These are phyloP conservation scores for Armadillidium nasatum DNA, from an alignment of 1,140 invertebrate species.

Conservation along the genomic window DNA sequence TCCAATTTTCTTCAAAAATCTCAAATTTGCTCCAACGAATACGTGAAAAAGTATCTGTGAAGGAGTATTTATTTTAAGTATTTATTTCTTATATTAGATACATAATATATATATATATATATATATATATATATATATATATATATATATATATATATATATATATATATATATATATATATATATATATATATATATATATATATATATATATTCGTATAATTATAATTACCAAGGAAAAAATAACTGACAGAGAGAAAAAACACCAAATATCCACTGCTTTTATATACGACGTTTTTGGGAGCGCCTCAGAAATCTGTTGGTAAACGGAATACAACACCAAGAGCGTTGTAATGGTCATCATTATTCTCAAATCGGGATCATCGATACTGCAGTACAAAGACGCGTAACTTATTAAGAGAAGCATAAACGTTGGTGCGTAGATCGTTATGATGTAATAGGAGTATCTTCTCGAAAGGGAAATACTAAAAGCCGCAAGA, in stretches of 20 bases:
- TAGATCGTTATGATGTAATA: slow-evolving; percentile 16
- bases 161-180: too few species aligned
- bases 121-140: too few species aligned
- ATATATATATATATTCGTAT: too few species aligned
- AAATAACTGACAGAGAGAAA: slow-evolving; percentile 21
- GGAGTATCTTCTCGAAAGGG: slow-evolving; percentile 11
- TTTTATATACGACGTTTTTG: slow-evolving; percentile 22
- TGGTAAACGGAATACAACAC: slow-evolving; percentile 26
- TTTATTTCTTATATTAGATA: too few species aligned
- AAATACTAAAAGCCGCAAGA: not conserved
- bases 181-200: too few species aligned
- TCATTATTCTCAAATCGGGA: slow-evolving; percentile 22
- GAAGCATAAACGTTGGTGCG: slow-evolving; percentile 19
- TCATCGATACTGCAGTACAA: slow-evolving; percentile 16
- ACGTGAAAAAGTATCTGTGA: too few species aligned
- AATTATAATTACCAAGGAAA: slow-evolving; percentile 1
- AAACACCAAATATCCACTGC: slow-evolving; percentile 28
- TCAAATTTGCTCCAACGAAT: too few species aligned
- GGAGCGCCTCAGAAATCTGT: slow-evolving; percentile 21
- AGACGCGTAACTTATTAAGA: slow-evolving; percentile 27
- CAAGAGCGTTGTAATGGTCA: slow-evolving; percentile 18
- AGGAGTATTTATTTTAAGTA: too few species aligned
- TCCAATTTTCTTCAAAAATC: too few species aligned
- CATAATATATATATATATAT: too few species aligned
- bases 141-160: too few species aligned